phyloP scores from a whole-genome alignment of 1,140 invertebrate genomes.

The Planococcus citri region DNA sequence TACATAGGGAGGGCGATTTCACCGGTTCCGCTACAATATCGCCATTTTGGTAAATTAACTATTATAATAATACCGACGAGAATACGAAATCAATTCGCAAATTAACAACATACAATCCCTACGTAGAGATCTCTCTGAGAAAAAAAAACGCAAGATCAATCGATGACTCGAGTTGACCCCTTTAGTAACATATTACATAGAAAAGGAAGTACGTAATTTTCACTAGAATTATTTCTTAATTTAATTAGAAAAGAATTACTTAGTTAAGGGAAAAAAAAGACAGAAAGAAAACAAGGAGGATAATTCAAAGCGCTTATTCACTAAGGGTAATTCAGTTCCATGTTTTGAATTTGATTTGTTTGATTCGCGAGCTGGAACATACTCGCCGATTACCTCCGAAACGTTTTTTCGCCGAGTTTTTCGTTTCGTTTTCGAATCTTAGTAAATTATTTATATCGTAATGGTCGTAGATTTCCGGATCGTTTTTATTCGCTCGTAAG shows the following conservation, averaged over 20 bases:
- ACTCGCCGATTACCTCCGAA: not conserved
- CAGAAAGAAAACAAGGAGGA: not conserved
- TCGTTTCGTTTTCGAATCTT: not conserved
- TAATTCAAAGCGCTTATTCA: not conserved
- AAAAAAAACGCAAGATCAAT: no score
- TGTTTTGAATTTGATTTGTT: constrained; percentile 15
- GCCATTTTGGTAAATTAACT: no score
- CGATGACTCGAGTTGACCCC: no score
- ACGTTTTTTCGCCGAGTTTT: not conserved
- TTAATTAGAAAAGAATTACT: no score
- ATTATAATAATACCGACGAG: no score
- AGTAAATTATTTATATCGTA: constrained; percentile 15
- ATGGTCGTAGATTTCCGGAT: not conserved
- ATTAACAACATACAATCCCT: no score
- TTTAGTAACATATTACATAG: no score
- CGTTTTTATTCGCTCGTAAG: not conserved
- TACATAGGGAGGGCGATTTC: no score
- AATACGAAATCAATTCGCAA: not conserved
- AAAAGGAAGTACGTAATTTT: not conserved
- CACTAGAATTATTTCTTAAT: not conserved
- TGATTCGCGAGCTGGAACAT: not conserved
- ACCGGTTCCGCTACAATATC: no score
- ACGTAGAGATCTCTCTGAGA: no score
- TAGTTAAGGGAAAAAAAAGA: not conserved
- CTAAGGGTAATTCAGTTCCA: constrained; percentile 4